A percentile compares a stretch with the other conserved stretches of the same genome.
Evolutionary conservation across 2,888 invertebrate genomes (phyloP).

Genomic region (Sericinus montela): DNA sequence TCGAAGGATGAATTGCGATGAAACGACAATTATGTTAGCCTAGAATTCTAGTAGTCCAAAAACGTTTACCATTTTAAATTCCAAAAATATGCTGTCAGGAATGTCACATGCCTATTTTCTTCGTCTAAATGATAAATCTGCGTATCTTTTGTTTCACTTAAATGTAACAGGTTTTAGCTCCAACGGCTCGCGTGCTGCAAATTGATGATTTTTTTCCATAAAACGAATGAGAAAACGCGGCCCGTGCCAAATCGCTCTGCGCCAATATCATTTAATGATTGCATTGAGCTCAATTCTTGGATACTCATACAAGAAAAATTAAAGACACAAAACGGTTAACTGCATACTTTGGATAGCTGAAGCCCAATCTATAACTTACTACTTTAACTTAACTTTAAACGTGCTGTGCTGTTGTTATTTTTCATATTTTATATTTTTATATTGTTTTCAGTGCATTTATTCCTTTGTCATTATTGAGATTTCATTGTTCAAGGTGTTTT

Average conservation of each 20-base stretch:
- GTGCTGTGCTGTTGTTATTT: too few relatives aligned
- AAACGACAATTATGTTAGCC: too few relatives aligned
- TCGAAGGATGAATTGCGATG: too few relatives aligned
- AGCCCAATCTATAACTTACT: not conserved
- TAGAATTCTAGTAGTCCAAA: too few relatives aligned
- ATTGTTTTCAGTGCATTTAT: too few relatives aligned
- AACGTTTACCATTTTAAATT: too few relatives aligned
- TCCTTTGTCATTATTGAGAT: too few relatives aligned
- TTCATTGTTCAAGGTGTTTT: too few relatives aligned
- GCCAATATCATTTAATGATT: slow-evolving; percentile 30
- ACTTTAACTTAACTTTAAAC: too few relatives aligned
- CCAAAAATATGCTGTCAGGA: not conserved
- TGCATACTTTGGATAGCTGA: not conserved
- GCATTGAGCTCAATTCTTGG: slow-evolving; percentile 31
- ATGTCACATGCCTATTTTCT: not conserved
- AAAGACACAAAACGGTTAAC: slow-evolving; percentile 11
- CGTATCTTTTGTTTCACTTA: slow-evolving; percentile 14
- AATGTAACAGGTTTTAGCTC: slow-evolving; percentile 13
- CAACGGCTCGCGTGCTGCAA: slow-evolving; percentile 42
- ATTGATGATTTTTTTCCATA: slow-evolving; percentile 32
- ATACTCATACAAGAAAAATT: slow-evolving; percentile 21
- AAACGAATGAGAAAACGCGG: slow-evolving; percentile 22
- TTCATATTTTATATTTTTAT: too few relatives aligned
- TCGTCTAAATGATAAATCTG: slow-evolving; percentile 2
- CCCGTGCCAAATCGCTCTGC: slow-evolving; percentile 39